These are phyloP conservation scores for Lacanobia oleracea DNA, from an alignment of 2,888 invertebrate species.

Conservation along the genomic window DNA sequence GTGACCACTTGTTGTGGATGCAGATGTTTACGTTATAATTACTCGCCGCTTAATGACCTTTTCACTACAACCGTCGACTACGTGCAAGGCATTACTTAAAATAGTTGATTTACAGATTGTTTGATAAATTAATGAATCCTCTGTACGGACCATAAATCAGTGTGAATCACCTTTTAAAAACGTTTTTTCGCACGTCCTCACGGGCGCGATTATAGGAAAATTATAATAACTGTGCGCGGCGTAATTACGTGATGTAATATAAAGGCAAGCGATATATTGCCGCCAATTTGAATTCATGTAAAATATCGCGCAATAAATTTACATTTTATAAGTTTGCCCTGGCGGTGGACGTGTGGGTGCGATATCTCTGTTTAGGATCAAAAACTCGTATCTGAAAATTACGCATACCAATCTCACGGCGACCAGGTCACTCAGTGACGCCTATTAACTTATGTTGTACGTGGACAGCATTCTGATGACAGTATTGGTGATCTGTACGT, in stretches of 20 bases:
- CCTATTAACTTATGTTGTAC: constrained; percentile 46
- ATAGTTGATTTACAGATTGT: constrained; percentile 68
- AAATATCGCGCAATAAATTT: constrained; percentile 89
- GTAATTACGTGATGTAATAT: constrained; percentile 89
- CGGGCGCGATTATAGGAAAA: constrained; percentile 88
- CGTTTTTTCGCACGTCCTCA: constrained; percentile 89
- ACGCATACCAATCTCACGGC: constrained; percentile 74
- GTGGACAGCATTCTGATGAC: constrained; percentile 30
- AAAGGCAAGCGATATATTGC: constrained; percentile 84
- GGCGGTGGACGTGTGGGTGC: constrained; percentile 79
- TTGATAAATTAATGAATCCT: constrained; percentile 78
- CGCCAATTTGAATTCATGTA: constrained; percentile 89
- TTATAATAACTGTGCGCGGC: constrained; percentile 89
- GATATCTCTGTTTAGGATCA: constrained; percentile 88
- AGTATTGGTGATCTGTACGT: constrained; percentile 28
- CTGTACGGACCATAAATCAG: constrained; percentile 84
- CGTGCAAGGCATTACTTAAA: constrained; percentile 66
- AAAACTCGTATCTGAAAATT: constrained; percentile 81
- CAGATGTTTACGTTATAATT: constrained; percentile 88
- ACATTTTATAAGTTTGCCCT: constrained; percentile 88
- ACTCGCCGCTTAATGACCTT: constrained; percentile 84
- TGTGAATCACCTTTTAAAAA: constrained; percentile 82
- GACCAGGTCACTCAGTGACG: constrained; percentile 66
- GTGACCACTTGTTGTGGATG: constrained; percentile 81
- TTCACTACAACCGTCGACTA: constrained; percentile 75